Evolutionary conservation across 2,888 invertebrate species (phyloP), one percentile per base, ranked within the genome.

Genomic region (Caenorhabditis macrosperma): DNA sequence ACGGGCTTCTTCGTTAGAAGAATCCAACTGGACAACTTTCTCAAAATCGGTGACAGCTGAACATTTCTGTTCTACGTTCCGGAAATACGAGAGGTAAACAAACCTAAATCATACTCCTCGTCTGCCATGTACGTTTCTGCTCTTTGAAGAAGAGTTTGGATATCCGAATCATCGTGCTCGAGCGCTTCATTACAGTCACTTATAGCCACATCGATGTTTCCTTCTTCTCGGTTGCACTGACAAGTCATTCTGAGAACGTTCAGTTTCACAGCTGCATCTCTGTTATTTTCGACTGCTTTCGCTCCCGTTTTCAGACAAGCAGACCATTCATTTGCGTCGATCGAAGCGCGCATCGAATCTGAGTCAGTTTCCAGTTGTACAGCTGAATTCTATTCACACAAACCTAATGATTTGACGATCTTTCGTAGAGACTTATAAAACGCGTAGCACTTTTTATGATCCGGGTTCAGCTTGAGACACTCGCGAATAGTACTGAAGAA

Each of bases 381-480:
- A n/a, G n/a, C n/a, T n/a, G n/a, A n/a, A n/a, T n/a, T n/a, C 20
- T 9, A 3, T 46, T 7, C 6, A 46, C 9, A 6, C 46, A 46
- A 17, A 64, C 64, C 59, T 5, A 80, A 15, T 0, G 50, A 46
- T 44, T 90, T 90, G 20, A 95, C 95, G 15, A 99, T 93, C 91
- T 96, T 96, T 91, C 96, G 96, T 35, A 97, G 93, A 91, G 95
- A 95, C 91, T 97, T 99, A 92, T 99, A 99, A 88, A 96, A 94
- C n/a, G 95, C 94, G 91, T 96, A 96, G 91, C 98, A 99, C 87
- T 94, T 93, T 92, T 96, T 95, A 92, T 99, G 96, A 88, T 99
- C 99, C 0, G 97, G 97, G 91, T 99, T 98, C 44, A 97, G 92
- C 91, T 95, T 96, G n/a, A 99, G 93, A 91, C 99, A 99, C 91